A percentile compares a stretch with the other conserved stretches of the same genome.
Evolutionary conservation across 2,113 vertebrate genomes (phyloP).

Genomic region (Bujurquina vittata): DNA sequence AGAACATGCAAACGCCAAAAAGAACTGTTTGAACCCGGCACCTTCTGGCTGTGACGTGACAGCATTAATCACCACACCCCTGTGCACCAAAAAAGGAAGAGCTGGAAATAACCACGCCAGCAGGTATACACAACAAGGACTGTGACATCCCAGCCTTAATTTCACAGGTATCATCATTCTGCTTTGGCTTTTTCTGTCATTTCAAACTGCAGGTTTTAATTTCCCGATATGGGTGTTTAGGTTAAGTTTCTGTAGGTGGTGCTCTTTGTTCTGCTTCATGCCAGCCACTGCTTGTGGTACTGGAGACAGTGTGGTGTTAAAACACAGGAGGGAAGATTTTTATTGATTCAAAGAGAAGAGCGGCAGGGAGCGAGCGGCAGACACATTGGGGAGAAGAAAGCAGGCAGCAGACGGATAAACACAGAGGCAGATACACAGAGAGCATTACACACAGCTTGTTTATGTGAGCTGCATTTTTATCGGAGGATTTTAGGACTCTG

Average conservation of each 20-base stretch:
- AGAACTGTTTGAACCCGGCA: too few relatives aligned
- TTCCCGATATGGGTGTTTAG: not conserved
- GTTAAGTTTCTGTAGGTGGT: not conserved
- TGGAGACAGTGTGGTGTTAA: not conserved
- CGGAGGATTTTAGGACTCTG: constrained; percentile 8
- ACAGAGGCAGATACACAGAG: not conserved
- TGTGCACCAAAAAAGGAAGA: not conserved
- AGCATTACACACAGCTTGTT: not conserved
- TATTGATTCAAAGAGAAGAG: not conserved
- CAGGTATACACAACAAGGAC: not conserved
- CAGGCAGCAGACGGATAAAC: not conserved
- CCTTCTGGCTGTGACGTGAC: too few relatives aligned
- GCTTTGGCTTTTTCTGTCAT: not conserved
- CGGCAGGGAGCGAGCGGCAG: not conserved
- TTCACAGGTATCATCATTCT: too few relatives aligned
- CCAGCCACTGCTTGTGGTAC: not conserved
- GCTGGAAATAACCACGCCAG: not conserved
- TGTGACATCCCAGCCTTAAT: too few relatives aligned
- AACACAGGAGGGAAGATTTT: not conserved
- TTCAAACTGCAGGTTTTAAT: not conserved
- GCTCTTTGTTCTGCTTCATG: not conserved
- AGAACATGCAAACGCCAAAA: too few relatives aligned
- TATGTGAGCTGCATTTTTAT: constrained; percentile 24
- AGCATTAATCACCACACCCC: too few relatives aligned
- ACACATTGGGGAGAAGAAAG: not conserved